phyloP scores from a whole-genome alignment of 2,888 invertebrate species.

The Venustoraphidia nigricollis region DNA sequence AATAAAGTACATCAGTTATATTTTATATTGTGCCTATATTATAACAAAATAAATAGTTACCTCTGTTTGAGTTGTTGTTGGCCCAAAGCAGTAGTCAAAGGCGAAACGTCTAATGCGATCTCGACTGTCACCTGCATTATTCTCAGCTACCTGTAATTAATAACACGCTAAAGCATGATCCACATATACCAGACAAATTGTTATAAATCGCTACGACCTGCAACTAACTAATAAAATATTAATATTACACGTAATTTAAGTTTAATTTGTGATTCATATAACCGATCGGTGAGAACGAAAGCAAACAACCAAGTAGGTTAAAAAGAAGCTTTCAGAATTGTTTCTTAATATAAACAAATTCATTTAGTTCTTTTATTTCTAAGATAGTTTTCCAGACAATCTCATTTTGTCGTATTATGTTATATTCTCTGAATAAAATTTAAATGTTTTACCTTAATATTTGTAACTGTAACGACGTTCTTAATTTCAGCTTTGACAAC shows the following conservation, averaged over 20 bases:
- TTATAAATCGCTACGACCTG: background rate
- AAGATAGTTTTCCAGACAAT: no score
- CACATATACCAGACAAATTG: background rate
- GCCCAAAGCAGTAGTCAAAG: slow-evolving; percentile 49
- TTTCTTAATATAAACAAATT: background rate
- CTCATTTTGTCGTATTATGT: no score
- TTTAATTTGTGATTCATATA: no score
- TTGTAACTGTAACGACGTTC: slow-evolving; percentile 38
- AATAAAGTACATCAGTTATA: background rate
- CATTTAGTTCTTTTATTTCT: no score
- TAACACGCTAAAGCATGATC: slow-evolving; percentile 6
- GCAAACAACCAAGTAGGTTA: no score
- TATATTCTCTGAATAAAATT: background rate
- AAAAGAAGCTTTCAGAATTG: no score
- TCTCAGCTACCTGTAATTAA: slow-evolving; percentile 36
- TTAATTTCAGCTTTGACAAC: slow-evolving; percentile 32
- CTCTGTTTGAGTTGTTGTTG: slow-evolving; percentile 31
- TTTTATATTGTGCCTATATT: background rate
- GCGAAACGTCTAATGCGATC: slow-evolving; percentile 43
- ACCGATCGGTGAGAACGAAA: no score
- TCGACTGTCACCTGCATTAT: slow-evolving; percentile 51
- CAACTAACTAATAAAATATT: background rate
- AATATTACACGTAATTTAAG: no score
- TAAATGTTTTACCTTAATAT: slow-evolving; percentile 34
- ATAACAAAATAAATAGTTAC: slow-evolving; percentile 21